Evolutionary conservation across 2,113 vertebrate genomes (phyloP), one percentile per base, ranked within the genome.

Genomic region (Megaceryle torquata): DNA sequence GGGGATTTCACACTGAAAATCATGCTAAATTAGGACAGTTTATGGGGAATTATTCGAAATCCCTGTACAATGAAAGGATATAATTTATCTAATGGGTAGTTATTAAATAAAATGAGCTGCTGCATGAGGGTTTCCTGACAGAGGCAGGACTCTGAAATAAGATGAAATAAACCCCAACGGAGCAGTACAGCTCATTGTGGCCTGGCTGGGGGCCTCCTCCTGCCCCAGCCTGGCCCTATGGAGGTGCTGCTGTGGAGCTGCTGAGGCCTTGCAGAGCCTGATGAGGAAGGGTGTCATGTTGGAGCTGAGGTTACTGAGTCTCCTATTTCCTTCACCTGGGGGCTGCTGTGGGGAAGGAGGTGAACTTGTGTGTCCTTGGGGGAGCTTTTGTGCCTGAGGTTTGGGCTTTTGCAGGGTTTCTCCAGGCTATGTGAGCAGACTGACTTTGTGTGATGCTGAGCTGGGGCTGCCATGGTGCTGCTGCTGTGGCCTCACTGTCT

Each of bases 401-500:
- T 37, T 2, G 1, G 41, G 24, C 15, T 11, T 29, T 3, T 4
- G 29, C 41, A 35, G 17, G 8, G 28, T 56, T 57, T 70, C 29
- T 67, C 25, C 25, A 15, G 19, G 13, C 13, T 1, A 2, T 6
- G 6, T 6, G 29, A 17, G 35, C 12, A 51, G 10, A 25, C 6
- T 22, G 21, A 21, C 15, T 5, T 10, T 11, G 15, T n/a, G 21
- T 1, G 20, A 5, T 17, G 31, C 46, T 46, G 41, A 35, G 46
- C 13, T 77, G 54, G 28, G 25, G 35, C 44, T 19, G 29, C 43
- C 4, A 2, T 57, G 48, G 43, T 1, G 7, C 25, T 0, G 4
- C 53, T 0, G 1, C 16, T 4, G 1, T 5, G n/a, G 8, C 15
- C 3, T 3, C 1, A 8, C 3, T 33, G 26, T 48, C 11, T 54